Percentiles rank a stretch among this genome's conserved stretches.
phyloP scores from a whole-genome alignment of 2,113 vertebrate species.

The Oxygymnocypris stewartii region DNA sequence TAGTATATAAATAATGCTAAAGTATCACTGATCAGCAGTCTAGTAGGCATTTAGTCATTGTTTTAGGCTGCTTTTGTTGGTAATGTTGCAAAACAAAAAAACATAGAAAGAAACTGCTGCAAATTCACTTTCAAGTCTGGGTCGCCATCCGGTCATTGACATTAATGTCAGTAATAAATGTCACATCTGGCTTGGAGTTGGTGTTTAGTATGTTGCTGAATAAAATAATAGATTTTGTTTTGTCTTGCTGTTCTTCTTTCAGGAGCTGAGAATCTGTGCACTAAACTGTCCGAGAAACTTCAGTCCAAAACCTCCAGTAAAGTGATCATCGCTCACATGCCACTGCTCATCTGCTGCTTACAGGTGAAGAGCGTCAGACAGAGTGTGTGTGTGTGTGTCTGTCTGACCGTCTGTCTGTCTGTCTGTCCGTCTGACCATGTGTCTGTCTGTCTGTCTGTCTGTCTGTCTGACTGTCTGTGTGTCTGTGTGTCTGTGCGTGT shows the following conservation, averaged over 20 bases:
- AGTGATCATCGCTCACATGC: constrained; percentile 95
- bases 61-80: too few species aligned
- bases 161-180: neutral
- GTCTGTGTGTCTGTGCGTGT: too few species aligned
- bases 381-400: neutral
- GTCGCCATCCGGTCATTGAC: neutral
- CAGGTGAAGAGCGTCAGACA: constrained; percentile 77
- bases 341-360: constrained; percentile 92
- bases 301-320: constrained; percentile 98
- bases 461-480: too few species aligned
- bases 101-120: too few species aligned
- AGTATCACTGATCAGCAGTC: neutral
- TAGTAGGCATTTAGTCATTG: too few species aligned
- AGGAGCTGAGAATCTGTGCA: constrained; percentile 96
- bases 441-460: too few species aligned
- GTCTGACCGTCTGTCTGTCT: neutral
- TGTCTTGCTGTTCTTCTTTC: neutral
- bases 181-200: neutral
- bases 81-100: too few species aligned
- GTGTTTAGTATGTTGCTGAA: neutral
- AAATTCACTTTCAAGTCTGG: too few species aligned
- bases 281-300: constrained; percentile 92
- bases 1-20: neutral
- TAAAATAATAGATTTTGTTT: neutral
- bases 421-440: too few species aligned